Percentiles rank a stretch among this genome's conserved stretches.
These are phyloP conservation scores for Propsilocerus akamusi DNA, from an alignment of 1,140 invertebrate genomes.

Conservation along the genomic window DNA sequence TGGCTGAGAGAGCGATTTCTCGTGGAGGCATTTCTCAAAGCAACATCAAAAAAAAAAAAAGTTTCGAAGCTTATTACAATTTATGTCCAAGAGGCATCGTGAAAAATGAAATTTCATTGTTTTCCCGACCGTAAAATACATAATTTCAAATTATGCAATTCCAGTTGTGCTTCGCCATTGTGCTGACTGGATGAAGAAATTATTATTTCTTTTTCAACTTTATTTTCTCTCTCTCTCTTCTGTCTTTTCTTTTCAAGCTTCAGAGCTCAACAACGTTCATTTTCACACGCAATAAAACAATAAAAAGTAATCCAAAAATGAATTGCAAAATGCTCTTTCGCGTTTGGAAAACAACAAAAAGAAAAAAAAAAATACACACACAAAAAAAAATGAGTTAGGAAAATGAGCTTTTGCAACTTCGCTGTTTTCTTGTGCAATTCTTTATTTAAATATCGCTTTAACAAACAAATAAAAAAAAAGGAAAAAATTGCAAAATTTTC, in stretches of 20 bases:
- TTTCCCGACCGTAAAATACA: conserved; percentile 2
- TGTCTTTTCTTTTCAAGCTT: too few relatives aligned
- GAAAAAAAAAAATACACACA: not conserved
- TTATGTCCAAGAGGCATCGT: too few relatives aligned
- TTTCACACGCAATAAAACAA: conserved; percentile 4
- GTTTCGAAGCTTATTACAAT: too few relatives aligned
- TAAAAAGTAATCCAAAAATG: conserved; percentile 2
- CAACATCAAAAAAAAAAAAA: not conserved
- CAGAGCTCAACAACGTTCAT: too few relatives aligned
- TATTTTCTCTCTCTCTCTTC: too few relatives aligned
- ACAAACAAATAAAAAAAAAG: not conserved
- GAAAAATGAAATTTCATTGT: conserved; percentile 1
- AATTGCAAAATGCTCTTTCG: conserved; percentile 1
- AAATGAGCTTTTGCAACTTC: conserved; percentile 2
- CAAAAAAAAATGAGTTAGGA: conserved; percentile 1
- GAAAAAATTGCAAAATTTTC: conserved; percentile 1
- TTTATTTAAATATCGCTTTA: not conserved
- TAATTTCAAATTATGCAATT: conserved; percentile 3
- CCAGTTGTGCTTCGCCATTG: not conserved
- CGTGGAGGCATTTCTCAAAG: too few relatives aligned
- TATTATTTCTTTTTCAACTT: not conserved
- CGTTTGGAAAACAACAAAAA: not conserved
- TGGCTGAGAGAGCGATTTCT: too few relatives aligned
- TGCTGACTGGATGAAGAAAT: conserved; percentile 1
- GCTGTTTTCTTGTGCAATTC: not conserved